Percentiles rank a stretch among this genome's conserved stretches.
Evolutionary conservation across 2,888 invertebrate genomes (phyloP).

Genomic region (Trisateles emortualis): DNA sequence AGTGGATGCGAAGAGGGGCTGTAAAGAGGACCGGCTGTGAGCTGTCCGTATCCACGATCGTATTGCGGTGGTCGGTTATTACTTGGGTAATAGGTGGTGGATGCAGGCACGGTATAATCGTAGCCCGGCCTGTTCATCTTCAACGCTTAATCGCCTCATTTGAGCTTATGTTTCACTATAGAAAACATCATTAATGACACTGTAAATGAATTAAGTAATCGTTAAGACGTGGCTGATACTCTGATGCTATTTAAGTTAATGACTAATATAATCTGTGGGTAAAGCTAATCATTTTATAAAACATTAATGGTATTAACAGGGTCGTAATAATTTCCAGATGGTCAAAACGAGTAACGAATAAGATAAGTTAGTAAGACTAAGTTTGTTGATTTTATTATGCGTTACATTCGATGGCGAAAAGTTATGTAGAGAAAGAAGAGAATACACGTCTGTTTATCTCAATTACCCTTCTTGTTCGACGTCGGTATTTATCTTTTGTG

Average conservation of each 20-base stretch:
- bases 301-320: conserved; percentile 34
- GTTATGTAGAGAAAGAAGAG: conserved; percentile 74
- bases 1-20: conserved; percentile 81
- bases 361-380: conserved; percentile 63
- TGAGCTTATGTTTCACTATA: conserved; percentile 71
- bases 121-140: conserved; percentile 86
- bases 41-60: conserved; percentile 79
- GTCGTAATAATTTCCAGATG: conserved; percentile 23
- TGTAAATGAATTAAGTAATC: conserved; percentile 48
- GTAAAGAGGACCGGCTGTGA: conserved; percentile 74
- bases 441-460: conserved; percentile 81
- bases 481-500: conserved; percentile 81
- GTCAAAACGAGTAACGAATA: conserved; percentile 33
- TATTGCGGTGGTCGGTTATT: conserved; percentile 81
- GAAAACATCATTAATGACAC: conserved; percentile 58
- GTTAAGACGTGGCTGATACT: conserved; percentile 39
- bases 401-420: conserved; percentile 70
- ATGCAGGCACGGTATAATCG: conserved; percentile 83
- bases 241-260: conserved; percentile 63
- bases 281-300: conserved; percentile 31
- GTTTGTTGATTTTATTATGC: conserved; percentile 74
- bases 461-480: conserved; percentile 78
- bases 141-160: conserved; percentile 80
- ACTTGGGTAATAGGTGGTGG: conserved; percentile 79
- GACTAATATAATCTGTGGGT: conserved; percentile 27